phyloP scores from a whole-genome alignment of 2,797 vertebrate species.

The Borostomias antarcticus region DNA sequence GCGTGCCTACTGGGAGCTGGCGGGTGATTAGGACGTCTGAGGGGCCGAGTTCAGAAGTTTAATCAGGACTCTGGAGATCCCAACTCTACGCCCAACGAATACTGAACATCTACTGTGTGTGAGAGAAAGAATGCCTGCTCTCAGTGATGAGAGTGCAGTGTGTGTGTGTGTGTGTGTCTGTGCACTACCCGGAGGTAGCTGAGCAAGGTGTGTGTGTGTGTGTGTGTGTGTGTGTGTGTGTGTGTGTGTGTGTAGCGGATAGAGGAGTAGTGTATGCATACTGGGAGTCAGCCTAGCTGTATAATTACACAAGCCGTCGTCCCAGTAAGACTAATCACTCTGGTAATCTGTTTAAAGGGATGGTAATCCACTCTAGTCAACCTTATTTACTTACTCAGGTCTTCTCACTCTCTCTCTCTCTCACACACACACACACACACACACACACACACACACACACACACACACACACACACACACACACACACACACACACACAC shows the following conservation, averaged over 20 bases:
- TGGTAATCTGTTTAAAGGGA: constrained; percentile 79
- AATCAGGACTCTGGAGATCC: too few species aligned
- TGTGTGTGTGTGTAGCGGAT: constrained; percentile 13
- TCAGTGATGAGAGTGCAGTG: constrained; percentile 21
- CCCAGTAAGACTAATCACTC: constrained; percentile 77
- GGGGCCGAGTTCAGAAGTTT: too few species aligned
- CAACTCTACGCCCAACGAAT: too few species aligned
- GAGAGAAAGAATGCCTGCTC: neutral
- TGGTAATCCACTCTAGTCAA: constrained; percentile 76
- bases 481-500: neutral
- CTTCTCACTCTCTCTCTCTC: constrained; percentile 14
- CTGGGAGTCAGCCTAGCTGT: constrained; percentile 60
- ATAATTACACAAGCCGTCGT: constrained; percentile 75
- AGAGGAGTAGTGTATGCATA: constrained; percentile 10
- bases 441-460: neutral
- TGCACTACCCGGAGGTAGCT: too few species aligned
- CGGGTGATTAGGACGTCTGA: too few species aligned
- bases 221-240: constrained; percentile 5
- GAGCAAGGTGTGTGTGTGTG: constrained; percentile 33
- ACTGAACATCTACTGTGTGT: too few species aligned
- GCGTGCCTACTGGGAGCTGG: too few species aligned
- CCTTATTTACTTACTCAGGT: constrained; percentile 69
- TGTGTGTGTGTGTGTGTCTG: constrained; percentile 33
- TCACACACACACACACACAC: constrained; percentile 6
- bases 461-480: neutral